Percentiles rank a stretch among this genome's conserved stretches.
phyloP scores from a whole-genome alignment of 2,113 vertebrate species.

The Eptesicus fuscus region DNA sequence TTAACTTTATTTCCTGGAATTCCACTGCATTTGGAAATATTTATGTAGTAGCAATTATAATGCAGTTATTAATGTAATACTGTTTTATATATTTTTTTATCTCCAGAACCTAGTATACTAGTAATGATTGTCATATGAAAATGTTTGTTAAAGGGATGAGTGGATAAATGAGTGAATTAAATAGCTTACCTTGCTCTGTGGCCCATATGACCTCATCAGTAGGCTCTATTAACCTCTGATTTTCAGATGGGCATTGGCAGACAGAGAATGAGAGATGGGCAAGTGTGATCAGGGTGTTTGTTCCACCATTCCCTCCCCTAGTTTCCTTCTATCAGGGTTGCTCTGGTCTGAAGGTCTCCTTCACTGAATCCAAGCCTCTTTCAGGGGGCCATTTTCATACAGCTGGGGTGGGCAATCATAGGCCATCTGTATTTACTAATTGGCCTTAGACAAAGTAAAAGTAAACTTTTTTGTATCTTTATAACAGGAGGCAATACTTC shows the following conservation, averaged over 20 bases:
- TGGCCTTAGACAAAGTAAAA: neutral
- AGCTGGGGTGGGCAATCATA: neutral
- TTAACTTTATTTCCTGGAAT: neutral
- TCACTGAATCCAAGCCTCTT: neutral
- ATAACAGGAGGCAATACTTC: neutral
- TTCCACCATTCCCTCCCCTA: neutral
- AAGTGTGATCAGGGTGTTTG: neutral
- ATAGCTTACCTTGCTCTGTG: neutral
- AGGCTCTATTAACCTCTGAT: neutral
- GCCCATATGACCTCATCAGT: neutral
- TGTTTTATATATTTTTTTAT: neutral
- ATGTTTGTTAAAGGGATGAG: neutral
- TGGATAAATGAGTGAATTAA: neutral
- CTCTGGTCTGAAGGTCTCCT: neutral
- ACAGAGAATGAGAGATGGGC: rapidly evolving
- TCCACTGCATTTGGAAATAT: neutral
- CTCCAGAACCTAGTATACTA: neutral
- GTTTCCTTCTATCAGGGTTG: neutral
- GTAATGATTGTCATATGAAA: neutral
- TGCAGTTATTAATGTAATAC: neutral
- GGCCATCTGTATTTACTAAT: neutral
- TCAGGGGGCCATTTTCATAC: neutral
- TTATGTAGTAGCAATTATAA: neutral
- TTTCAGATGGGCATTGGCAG: neutral
- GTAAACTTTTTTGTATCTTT: neutral